These are phyloP conservation scores for Lampris incognitus DNA, from an alignment of 2,113 vertebrate genomes.

Conservation along the genomic window DNA sequence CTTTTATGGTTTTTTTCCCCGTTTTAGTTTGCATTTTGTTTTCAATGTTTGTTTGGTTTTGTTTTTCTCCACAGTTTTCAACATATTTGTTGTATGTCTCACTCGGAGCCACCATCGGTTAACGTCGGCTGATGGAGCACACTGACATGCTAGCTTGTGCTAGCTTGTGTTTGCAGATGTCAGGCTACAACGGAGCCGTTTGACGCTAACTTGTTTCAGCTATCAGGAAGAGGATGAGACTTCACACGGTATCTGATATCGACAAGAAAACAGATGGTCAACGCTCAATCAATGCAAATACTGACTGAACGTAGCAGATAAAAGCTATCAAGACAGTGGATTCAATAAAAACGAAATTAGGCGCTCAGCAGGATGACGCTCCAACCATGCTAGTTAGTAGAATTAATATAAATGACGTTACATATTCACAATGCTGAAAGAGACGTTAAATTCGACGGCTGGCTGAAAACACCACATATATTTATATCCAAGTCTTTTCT, in stretches of 20 bases:
- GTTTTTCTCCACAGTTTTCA: neutral
- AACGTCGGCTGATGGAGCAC: neutral
- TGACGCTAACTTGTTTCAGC: neutral
- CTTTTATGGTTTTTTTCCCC: constrained; percentile 3
- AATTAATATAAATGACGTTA: constrained; percentile 9
- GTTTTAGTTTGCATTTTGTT: neutral
- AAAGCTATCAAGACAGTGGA: neutral
- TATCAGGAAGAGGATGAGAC: neutral
- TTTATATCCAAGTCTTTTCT: neutral
- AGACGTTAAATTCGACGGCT: neutral
- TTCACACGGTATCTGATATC: neutral
- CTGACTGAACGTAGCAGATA: constrained; percentile 6
- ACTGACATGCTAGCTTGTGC: neutral
- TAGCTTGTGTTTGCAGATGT: neutral
- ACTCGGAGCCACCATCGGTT: neutral
- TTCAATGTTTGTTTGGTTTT: neutral
- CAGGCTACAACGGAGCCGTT: neutral
- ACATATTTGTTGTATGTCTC: neutral
- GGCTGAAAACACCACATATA: neutral
- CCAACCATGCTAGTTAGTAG: neutral
- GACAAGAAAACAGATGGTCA: constrained; percentile 8
- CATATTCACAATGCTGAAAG: constrained; percentile 12
- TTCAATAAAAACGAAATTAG: neutral
- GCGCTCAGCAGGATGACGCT: constrained; percentile 8
- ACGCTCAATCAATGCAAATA: constrained; percentile 22